Conservation (phyloP, 2,888 invertebrate species). For the Arctia plantaginis region DNA sequence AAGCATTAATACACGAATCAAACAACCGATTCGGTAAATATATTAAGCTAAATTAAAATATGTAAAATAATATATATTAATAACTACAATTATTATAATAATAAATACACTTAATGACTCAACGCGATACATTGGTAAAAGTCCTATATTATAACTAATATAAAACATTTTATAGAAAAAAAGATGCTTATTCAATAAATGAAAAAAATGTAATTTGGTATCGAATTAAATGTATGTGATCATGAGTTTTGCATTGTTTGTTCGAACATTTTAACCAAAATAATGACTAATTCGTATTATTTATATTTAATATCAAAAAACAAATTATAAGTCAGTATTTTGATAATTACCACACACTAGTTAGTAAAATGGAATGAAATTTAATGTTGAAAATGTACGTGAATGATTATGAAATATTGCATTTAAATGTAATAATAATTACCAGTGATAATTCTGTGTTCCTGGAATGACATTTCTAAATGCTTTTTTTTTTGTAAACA, state of each 20-base stretch:
- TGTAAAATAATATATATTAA: conserved; percentile 29
- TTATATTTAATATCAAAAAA: background rate
- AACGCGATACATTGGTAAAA: conserved; percentile 55
- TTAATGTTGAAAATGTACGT: conserved; percentile 28
- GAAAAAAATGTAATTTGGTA: conserved; percentile 48
- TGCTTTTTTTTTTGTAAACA: conserved; percentile 48
- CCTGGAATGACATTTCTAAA: conserved; percentile 54
- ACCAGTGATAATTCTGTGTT: conserved; percentile 33
- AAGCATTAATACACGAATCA: conserved; percentile 44
- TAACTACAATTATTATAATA: conserved; percentile 36
- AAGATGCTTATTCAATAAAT: conserved; percentile 38
- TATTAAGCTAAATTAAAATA: conserved; percentile 40
- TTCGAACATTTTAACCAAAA: conserved; percentile 26
- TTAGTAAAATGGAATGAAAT: conserved; percentile 43
- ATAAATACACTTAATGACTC: conserved; percentile 55
- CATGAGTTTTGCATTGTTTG: conserved; percentile 40
- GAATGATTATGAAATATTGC: conserved; percentile 42
- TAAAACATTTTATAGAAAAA: conserved; percentile 37
- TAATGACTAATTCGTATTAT: conserved; percentile 25
- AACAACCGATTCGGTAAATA: conserved; percentile 40
- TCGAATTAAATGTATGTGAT: conserved; percentile 33
- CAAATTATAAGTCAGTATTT: conserved; percentile 30
- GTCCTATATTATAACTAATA: conserved; percentile 43
- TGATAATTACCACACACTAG: conserved; percentile 21
- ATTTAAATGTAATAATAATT: conserved; percentile 45